Conservation (phyloP, 92 coral and sea anemone genomes). For the Hydrozoanthus gracilis region DNA sequence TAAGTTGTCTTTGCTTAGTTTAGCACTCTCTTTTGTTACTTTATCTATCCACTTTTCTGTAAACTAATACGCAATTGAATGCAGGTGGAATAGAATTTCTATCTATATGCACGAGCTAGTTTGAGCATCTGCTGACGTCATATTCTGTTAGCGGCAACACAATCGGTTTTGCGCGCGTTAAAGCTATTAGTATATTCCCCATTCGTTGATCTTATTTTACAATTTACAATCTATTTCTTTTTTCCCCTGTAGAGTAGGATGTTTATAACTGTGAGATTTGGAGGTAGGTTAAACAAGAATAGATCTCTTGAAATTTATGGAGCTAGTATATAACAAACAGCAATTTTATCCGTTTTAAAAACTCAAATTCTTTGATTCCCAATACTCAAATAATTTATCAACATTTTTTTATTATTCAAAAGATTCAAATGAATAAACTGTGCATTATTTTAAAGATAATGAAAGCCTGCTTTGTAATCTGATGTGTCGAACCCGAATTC, state of each 20-base stretch:
- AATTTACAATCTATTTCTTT: background rate
- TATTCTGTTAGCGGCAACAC: background rate
- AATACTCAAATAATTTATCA: too few species aligned
- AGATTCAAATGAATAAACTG: too few species aligned
- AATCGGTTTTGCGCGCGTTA: background rate
- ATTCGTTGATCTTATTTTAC: background rate
- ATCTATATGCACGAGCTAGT: background rate
- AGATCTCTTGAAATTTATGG: too few species aligned
- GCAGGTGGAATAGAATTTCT: background rate
- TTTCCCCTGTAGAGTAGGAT: constrained; percentile 12
- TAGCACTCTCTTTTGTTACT: too few species aligned
- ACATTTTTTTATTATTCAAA: too few species aligned
- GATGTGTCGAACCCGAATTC: constrained; percentile 71
- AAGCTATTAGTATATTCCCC: background rate
- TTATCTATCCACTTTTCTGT: background rate
- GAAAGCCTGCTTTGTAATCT: constrained; percentile 72
- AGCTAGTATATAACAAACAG: too few species aligned
- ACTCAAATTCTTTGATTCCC: too few species aligned
- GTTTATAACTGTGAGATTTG: constrained; percentile 77
- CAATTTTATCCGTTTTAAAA: too few species aligned
- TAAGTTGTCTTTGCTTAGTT: too few species aligned
- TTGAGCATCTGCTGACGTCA: background rate
- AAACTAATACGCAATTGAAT: background rate
- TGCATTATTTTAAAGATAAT: constrained; percentile 56
- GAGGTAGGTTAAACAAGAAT: constrained; percentile 63